Evolutionary conservation across 2,113 vertebrate species (phyloP).

Genomic region (Pelmatolapia mariae): DNA sequence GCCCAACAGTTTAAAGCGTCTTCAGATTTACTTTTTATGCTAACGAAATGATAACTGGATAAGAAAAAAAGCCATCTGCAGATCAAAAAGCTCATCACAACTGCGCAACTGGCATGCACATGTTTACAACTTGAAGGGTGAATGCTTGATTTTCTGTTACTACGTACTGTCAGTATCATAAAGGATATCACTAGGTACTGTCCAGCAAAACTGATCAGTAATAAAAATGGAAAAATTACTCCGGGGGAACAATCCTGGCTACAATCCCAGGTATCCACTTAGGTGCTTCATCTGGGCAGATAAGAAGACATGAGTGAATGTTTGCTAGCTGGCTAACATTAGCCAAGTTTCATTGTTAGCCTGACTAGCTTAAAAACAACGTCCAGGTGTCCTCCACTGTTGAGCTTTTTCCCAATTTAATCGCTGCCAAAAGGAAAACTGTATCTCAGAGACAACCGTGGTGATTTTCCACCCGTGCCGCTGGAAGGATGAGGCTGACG

Average conservation of each 20-base stretch:
- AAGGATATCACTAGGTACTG: not conserved
- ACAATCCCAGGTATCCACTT: not conserved
- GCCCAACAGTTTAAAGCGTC: not conserved
- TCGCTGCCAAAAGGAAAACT: not conserved
- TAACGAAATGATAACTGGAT: not conserved
- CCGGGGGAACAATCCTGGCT: not conserved
- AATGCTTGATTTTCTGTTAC: not conserved
- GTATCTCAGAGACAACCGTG: not conserved
- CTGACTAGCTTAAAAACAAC: not conserved
- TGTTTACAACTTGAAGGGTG: not conserved
- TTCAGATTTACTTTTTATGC: not conserved
- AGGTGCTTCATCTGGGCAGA: not conserved
- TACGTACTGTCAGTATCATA: not conserved
- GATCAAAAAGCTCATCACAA: not conserved
- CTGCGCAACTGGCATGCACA: not conserved
- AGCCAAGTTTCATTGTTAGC: constrained; percentile 33
- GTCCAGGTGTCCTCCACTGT: not conserved
- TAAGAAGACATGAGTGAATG: not conserved
- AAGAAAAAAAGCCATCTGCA: not conserved
- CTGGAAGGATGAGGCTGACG: not conserved
- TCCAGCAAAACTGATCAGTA: not conserved
- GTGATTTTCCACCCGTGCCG: not conserved
- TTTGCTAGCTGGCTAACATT: constrained; percentile 44
- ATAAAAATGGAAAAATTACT: not conserved
- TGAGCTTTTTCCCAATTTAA: not conserved